Conservation (phyloP, 2,797 vertebrate species). For the Heteromormyrus szaboi region DNA sequence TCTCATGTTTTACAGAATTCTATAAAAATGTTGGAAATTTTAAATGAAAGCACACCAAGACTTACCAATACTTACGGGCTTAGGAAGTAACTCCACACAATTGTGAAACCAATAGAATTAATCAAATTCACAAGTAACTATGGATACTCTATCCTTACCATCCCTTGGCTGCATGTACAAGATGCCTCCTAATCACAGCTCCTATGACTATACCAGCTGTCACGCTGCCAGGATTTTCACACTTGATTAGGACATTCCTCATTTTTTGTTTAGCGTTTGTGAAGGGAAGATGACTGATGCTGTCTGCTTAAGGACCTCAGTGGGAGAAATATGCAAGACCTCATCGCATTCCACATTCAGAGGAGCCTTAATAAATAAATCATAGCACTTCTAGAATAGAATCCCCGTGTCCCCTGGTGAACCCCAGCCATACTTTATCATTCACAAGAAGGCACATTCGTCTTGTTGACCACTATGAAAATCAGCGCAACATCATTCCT, state of each 20-base stretch:
- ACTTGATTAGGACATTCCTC: slow-evolving; percentile 29
- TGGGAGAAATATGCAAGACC: slow-evolving; percentile 45
- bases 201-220: neutral
- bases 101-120: neutral
- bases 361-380: slow-evolving; percentile 46
- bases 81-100: neutral
- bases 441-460: slow-evolving; percentile 30
- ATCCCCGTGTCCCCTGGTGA: slow-evolving; percentile 30
- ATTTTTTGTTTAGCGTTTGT: slow-evolving; percentile 47
- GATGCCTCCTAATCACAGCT: neutral
- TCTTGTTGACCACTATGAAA: slow-evolving; percentile 18
- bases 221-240: slow-evolving; percentile 21
- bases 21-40: neutral
- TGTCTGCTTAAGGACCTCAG: slow-evolving; percentile 41
- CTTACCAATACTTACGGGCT: neutral
- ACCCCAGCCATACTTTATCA: neutral
- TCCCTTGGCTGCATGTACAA: neutral
- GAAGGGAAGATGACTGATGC: slow-evolving; percentile 31
- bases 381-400: slow-evolving; percentile 26
- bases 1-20: neutral
- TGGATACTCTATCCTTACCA: neutral
- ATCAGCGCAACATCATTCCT: slow-evolving; percentile 26
- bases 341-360: slow-evolving; percentile 33
- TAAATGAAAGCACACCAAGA: neutral
- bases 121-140: neutral